These are phyloP conservation scores for Hippolais icterina DNA, from an alignment of 2,113 vertebrate species.

Conservation along the genomic window DNA sequence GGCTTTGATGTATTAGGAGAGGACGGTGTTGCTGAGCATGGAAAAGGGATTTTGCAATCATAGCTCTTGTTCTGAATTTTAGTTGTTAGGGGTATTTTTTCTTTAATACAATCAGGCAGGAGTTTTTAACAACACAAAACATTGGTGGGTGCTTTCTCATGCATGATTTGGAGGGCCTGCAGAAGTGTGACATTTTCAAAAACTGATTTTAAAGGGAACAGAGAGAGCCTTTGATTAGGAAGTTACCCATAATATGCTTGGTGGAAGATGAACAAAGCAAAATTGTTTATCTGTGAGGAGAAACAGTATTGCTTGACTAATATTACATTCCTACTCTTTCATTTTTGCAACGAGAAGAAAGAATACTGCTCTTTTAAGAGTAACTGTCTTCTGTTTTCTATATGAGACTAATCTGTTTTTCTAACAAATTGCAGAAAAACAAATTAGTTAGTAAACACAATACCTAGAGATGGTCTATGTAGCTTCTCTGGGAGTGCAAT, in stretches of 20 bases:
- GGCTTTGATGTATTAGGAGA: background rate
- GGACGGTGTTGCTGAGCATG: background rate
- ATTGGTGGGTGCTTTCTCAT: background rate
- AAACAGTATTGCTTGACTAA: background rate
- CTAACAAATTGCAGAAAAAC: background rate
- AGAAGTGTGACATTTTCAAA: background rate
- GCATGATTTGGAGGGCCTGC: background rate
- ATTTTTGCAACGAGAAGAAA: background rate
- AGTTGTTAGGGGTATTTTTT: rapidly evolving
- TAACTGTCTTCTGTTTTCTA: background rate
- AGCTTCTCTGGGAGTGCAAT: background rate
- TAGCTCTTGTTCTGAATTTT: background rate
- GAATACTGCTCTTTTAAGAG: background rate
- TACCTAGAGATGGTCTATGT: background rate
- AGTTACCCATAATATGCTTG: background rate
- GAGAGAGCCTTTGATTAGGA: background rate
- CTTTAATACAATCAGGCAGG: background rate
- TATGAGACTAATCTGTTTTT: background rate
- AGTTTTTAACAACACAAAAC: background rate
- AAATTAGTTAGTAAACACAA: background rate
- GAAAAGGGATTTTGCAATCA: background rate
- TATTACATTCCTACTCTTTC: background rate
- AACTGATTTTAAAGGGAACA: background rate
- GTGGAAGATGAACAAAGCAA: background rate
- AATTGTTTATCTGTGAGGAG: background rate